Conservation (phyloP, 2,797 vertebrate genomes). For the Ctenopoma multispine region DNA sequence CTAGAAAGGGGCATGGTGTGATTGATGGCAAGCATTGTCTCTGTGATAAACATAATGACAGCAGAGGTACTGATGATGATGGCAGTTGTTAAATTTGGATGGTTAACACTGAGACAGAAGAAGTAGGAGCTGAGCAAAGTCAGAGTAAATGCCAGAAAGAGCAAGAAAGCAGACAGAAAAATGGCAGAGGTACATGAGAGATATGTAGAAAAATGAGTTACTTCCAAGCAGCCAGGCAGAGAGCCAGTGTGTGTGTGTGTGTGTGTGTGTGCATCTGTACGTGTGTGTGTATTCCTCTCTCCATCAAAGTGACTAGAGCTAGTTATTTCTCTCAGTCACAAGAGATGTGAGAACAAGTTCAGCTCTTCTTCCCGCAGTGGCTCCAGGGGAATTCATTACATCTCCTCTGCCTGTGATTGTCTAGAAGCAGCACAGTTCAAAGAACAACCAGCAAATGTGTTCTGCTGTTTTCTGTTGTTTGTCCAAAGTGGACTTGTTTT, state of each 20-base stretch:
- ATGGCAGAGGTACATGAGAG: constrained; percentile 23
- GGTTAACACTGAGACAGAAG: background rate
- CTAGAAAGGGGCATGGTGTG: background rate
- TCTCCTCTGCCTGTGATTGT: constrained; percentile 64
- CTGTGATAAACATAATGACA: constrained; percentile 16
- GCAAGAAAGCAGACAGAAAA: constrained; percentile 3
- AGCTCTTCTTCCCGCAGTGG: constrained; percentile 62
- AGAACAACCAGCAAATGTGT: constrained; percentile 50
- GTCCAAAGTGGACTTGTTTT: constrained; percentile 37
- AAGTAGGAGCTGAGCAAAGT: constrained; percentile 14
- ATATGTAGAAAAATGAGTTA: constrained; percentile 54
- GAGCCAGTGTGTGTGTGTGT: constrained; percentile 12
- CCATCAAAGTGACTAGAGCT: constrained; percentile 77
- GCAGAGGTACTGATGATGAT: constrained; percentile 1
- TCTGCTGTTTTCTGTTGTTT: constrained; percentile 60
- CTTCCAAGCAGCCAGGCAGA: constrained; percentile 50
- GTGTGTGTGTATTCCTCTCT: constrained; percentile 27
- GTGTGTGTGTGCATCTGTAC: constrained; percentile 18
- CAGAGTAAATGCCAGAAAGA: constrained; percentile 3
- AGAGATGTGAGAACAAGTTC: constrained; percentile 76
- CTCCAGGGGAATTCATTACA: constrained; percentile 75
- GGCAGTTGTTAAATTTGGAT: background rate
- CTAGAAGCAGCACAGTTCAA: constrained; percentile 65
- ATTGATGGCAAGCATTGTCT: background rate
- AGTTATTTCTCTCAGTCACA: constrained; percentile 77